Conservation (phyloP, 2,888 invertebrate genomes). For the Eustalomyia histrio region DNA sequence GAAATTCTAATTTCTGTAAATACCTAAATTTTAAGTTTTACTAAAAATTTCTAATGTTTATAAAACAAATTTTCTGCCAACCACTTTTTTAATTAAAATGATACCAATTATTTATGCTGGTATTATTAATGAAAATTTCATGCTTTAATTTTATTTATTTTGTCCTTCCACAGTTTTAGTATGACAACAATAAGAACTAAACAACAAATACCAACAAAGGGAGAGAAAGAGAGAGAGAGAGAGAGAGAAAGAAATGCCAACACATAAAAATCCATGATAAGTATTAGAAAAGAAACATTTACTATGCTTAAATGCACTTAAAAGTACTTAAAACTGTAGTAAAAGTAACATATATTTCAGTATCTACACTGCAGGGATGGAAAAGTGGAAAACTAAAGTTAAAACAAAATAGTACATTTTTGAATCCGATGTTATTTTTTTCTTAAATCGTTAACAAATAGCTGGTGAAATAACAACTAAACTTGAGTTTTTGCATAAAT, state of each 20-base stretch:
- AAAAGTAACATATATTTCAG: not conserved
- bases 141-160: constrained; percentile 7
- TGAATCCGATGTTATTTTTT: no score
- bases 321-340: constrained; percentile 48
- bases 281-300: constrained; percentile 57
- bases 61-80: not conserved
- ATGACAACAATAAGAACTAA: not conserved
- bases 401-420: no score
- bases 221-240: not conserved
- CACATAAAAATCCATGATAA: constrained; percentile 24
- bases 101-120: not conserved
- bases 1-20: no score
- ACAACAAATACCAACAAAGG: no score
- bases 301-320: constrained; percentile 54
- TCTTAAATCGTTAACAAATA: no score
- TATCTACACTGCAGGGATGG: no score
- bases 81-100: not conserved
- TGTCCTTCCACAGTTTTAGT: not conserved
- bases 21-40: no score
- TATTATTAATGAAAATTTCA: not conserved
- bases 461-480: no score
- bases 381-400: no score
- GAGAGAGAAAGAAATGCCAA: not conserved
- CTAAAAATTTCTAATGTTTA: not conserved
- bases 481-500: no score